phyloP scores from a whole-genome alignment of 2,888 invertebrate species.

The Chorisops tibialis region DNA sequence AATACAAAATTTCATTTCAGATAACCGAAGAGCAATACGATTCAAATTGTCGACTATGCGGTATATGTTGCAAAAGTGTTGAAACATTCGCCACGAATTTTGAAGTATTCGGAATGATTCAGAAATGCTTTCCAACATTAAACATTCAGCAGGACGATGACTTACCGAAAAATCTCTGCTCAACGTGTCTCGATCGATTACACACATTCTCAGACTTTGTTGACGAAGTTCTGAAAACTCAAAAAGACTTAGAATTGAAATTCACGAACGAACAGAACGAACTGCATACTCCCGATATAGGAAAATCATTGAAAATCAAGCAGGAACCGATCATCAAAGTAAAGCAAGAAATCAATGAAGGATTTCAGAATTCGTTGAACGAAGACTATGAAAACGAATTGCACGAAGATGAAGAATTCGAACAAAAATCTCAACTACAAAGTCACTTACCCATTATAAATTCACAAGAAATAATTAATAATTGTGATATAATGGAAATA shows the following conservation, averaged over 20 bases:
- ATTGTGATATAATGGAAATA: conserved; percentile 52
- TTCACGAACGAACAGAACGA: conserved; percentile 34
- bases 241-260: conserved; percentile 44
- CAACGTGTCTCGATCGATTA: conserved; percentile 42
- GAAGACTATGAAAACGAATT: conserved; percentile 5
- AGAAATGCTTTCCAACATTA: conserved; percentile 50
- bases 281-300: conserved; percentile 26
- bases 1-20: too few species aligned
- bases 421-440: conserved; percentile 46
- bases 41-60: conserved; percentile 46
- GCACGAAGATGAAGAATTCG: conserved; percentile 31
- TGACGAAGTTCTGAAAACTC: conserved; percentile 47
- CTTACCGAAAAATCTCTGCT: conserved; percentile 47
- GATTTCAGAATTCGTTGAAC: conserved; percentile 38
- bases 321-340: conserved; percentile 50
- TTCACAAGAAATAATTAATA: conserved; percentile 48
- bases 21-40: conserved; percentile 1
- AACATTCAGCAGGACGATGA: conserved; percentile 48
- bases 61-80: conserved; percentile 37
- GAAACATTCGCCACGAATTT: conserved; percentile 38
- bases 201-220: conserved; percentile 47
- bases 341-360: conserved; percentile 49
- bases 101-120: conserved; percentile 48
- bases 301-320: conserved; percentile 47
- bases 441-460: conserved; percentile 48